Evolutionary conservation across 1,140 invertebrate species (phyloP).

Genomic region (Bombus terrestris): DNA sequence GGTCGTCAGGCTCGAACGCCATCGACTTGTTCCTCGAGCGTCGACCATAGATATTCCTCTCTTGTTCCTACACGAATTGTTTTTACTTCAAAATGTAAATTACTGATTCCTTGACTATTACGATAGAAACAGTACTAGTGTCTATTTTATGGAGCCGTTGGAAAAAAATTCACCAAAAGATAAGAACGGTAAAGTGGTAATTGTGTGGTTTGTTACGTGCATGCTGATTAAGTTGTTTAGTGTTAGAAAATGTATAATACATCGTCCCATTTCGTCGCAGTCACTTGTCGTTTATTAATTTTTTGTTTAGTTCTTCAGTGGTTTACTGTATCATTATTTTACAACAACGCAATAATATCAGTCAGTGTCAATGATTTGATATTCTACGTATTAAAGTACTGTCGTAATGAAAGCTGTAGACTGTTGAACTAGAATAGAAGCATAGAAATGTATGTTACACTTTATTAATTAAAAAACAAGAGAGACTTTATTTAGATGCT

Average conservation of each 20-base stretch:
- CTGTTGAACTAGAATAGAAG: constrained; percentile 42
- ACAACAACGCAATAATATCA: neutral
- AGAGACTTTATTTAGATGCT: constrained; percentile 21
- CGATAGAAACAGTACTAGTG: neutral
- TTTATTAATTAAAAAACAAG: constrained; percentile 16
- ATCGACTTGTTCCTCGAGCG: constrained; percentile 56
- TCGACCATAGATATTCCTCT: constrained; percentile 34
- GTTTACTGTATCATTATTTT: neutral
- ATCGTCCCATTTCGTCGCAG: neutral
- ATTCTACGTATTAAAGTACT: constrained; percentile 17
- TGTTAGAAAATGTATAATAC: constrained; percentile 9
- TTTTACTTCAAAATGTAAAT: constrained; percentile 37
- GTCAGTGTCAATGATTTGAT: constrained; percentile 25
- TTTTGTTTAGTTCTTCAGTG: neutral
- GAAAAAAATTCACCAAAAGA: neutral
- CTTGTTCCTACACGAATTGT: constrained; percentile 52
- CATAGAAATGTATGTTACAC: constrained; percentile 32
- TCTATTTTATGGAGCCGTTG: neutral
- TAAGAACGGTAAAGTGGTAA: constrained; percentile 1
- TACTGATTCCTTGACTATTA: neutral
- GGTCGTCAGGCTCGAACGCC: constrained; percentile 54
- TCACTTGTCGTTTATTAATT: neutral
- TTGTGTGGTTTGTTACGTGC: constrained; percentile 34
- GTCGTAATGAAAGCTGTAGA: constrained; percentile 12
- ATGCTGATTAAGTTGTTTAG: constrained; percentile 40